A percentile compares a stretch with the other conserved stretches of the same genome.
These are phyloP conservation scores for Zootoca vivipara DNA, from an alignment of 2,113 vertebrate genomes.

Conservation along the genomic window DNA sequence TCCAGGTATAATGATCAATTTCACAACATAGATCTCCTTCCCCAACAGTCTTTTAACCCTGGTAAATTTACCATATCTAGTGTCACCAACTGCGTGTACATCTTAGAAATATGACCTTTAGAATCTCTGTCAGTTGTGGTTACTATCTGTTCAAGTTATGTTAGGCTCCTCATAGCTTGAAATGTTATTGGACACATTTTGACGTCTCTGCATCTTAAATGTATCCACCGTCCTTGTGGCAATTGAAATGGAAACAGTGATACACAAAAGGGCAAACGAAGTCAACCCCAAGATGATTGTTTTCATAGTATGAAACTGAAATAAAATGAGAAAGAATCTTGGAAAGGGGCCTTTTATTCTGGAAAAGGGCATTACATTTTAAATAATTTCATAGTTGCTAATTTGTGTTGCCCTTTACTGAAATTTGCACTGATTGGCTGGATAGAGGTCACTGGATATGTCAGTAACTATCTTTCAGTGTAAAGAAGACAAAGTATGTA, in stretches of 20 bases:
- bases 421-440: conserved; percentile 34
- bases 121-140: too few species aligned
- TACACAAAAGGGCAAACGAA: conserved; percentile 13
- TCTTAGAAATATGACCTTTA: too few species aligned
- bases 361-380: conserved; percentile 38
- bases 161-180: neutral
- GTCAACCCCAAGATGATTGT: conserved; percentile 23
- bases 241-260: conserved; percentile 36
- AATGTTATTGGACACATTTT: neutral
- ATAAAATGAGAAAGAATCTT: conserved; percentile 29
- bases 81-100: too few species aligned
- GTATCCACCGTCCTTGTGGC: neutral
- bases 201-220: conserved; percentile 25
- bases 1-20: too few species aligned
- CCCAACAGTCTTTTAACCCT: too few species aligned
- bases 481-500: neutral
- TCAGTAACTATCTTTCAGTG: conserved; percentile 27
- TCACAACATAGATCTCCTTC: too few species aligned
- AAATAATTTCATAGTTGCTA: conserved; percentile 39
- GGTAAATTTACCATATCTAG: too few species aligned
- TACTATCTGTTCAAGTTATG: too few species aligned
- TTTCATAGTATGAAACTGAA: conserved; percentile 38
- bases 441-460: conserved; percentile 34
- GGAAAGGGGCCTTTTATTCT: conserved; percentile 39
- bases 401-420: conserved; percentile 37